Evolutionary conservation across 2,888 invertebrate species (phyloP).

Genomic region (Ochropacha duplaris): DNA sequence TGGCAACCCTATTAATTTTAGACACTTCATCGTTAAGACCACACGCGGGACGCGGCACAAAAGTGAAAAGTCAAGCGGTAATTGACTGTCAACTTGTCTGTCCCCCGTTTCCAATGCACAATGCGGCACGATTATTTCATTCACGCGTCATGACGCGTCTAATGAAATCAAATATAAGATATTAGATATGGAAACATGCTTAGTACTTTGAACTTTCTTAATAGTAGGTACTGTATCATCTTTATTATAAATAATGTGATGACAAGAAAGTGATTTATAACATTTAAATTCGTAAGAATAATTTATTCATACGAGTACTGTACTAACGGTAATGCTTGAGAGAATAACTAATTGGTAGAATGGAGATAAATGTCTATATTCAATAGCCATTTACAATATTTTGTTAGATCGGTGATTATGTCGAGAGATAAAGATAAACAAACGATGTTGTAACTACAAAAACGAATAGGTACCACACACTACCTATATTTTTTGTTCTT

Average conservation of each 20-base stretch:
- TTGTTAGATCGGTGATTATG: not conserved
- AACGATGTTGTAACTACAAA: not conserved
- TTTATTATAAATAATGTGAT: no score
- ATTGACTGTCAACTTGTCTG: constrained; percentile 37
- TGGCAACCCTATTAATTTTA: constrained; percentile 51
- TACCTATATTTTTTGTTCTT: no score
- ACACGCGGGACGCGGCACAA: constrained; percentile 44
- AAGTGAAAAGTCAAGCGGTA: constrained; percentile 61
- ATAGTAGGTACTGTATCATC: no score
- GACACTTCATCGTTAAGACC: constrained; percentile 53
- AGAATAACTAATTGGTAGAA: no score
- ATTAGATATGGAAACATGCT: no score
- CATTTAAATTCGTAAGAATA: no score
- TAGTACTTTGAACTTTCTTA: no score
- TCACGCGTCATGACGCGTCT: constrained; percentile 3
- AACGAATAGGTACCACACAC: no score
- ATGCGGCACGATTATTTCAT: constrained; percentile 17
- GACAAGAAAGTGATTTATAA: no score
- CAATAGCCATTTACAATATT: not conserved
- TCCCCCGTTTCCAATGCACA: constrained; percentile 19
- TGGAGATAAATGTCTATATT: not conserved
- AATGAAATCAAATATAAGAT: not conserved
- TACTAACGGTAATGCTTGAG: no score
- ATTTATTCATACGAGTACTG: no score
- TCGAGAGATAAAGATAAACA: not conserved